Evolutionary conservation across 2,113 vertebrate genomes (phyloP).

Genomic region (Myiozetetes cayanensis): DNA sequence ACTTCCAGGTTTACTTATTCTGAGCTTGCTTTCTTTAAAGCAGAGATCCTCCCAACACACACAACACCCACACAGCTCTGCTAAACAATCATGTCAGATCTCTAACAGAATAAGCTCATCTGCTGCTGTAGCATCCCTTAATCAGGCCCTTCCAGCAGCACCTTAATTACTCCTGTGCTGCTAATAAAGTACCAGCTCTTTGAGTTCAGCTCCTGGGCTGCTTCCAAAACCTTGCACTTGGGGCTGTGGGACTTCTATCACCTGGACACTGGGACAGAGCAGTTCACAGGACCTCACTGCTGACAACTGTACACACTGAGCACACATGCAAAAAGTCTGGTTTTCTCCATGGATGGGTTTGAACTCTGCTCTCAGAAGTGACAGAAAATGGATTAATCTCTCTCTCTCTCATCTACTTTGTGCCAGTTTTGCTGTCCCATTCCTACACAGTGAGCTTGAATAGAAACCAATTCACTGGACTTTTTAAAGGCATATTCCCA

Average conservation of each 20-base stretch:
- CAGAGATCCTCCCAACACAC: not conserved
- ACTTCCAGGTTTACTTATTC: not conserved
- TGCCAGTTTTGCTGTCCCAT: not conserved
- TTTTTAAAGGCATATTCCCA: not conserved
- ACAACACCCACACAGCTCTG: not conserved
- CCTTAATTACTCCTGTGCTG: not conserved
- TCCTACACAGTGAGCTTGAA: not conserved
- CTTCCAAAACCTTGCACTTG: not conserved
- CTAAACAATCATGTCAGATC: not conserved
- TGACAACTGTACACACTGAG: not conserved
- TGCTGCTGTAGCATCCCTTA: not conserved
- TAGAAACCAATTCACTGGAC: not conserved
- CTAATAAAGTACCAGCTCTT: not conserved
- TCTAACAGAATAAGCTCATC: not conserved
- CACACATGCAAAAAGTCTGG: not conserved
- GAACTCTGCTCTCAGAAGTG: not conserved
- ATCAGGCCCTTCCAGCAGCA: not conserved
- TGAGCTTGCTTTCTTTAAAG: not conserved
- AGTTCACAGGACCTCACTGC: conserved; percentile 29
- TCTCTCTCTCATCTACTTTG: not conserved
- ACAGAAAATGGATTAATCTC: conserved; percentile 14
- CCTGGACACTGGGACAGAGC: conserved; percentile 18
- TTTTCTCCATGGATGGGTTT: conserved; percentile 10
- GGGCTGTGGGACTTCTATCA: not conserved
- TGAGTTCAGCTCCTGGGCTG: conserved; percentile 27